phyloP scores from a whole-genome alignment of 2,797 vertebrate genomes.

The Coilia nasus region DNA sequence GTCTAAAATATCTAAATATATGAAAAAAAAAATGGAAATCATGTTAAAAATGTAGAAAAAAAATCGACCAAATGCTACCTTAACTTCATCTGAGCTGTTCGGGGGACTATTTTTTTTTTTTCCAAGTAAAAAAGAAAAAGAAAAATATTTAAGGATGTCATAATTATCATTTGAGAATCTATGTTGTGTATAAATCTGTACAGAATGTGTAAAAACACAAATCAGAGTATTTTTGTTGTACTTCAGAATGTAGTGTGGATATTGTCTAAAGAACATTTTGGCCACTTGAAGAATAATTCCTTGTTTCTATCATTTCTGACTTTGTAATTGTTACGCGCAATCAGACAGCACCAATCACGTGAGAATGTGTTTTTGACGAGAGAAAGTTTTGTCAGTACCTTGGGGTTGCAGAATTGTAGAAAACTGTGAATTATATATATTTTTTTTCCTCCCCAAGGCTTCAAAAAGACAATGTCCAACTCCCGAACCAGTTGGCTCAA shows the following conservation, averaged over 20 bases:
- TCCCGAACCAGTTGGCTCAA: neutral
- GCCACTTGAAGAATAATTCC: constrained; percentile 62
- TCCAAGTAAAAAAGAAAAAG: constrained; percentile 30
- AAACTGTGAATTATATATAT: constrained; percentile 38
- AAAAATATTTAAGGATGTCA: constrained; percentile 72
- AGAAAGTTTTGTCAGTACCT: constrained; percentile 45
- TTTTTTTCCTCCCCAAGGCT: neutral
- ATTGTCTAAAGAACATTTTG: constrained; percentile 52
- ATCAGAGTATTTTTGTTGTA: constrained; percentile 67
- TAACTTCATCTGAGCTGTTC: constrained; percentile 76
- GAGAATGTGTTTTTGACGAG: constrained; percentile 71
- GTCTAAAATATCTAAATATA: constrained; percentile 64
- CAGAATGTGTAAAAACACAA: constrained; percentile 62
- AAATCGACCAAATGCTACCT: constrained; percentile 89
- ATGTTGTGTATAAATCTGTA: constrained; percentile 63
- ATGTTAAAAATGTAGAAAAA: constrained; percentile 3
- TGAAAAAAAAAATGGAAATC: constrained; percentile 75
- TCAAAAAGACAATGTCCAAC: neutral
- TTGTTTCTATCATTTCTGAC: constrained; percentile 31
- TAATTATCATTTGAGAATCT: constrained; percentile 72
- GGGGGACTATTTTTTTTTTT: constrained; percentile 65
- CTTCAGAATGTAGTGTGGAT: constrained; percentile 61
- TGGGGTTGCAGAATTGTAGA: constrained; percentile 67
- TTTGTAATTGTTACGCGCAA: constrained; percentile 41
- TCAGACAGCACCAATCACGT: constrained; percentile 44